phyloP scores from a whole-genome alignment of 2,797 vertebrate species.

The Darevskia mixta region DNA sequence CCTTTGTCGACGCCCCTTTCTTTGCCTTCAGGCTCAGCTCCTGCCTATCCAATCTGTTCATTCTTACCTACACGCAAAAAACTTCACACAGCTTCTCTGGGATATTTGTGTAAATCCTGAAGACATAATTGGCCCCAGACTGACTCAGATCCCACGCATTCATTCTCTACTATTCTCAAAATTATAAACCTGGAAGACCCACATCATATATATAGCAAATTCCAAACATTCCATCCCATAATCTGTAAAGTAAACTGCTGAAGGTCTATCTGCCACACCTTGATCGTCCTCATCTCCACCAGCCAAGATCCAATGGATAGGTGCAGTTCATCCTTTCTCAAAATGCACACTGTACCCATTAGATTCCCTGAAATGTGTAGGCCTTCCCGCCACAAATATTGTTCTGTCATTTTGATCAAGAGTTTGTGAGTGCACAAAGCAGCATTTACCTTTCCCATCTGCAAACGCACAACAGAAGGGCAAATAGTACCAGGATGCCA shows the following conservation, averaged over 20 bases:
- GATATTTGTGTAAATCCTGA: not conserved
- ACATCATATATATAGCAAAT: not conserved
- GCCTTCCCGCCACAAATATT: not conserved
- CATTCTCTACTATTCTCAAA: not conserved
- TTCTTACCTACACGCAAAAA: not conserved
- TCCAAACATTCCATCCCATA: not conserved
- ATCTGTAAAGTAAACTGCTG: not conserved
- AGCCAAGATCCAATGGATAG: not conserved
- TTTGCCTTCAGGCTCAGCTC: too few species aligned
- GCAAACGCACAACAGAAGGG: slow-evolving; percentile 68
- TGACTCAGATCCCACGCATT: not conserved
- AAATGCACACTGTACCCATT: not conserved
- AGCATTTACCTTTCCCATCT: slow-evolving; percentile 74
- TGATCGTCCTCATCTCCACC: not conserved
- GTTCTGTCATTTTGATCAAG: not conserved
- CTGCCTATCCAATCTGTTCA: not conserved
- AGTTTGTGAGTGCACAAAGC: not conserved
- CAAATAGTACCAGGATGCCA: slow-evolving; percentile 51
- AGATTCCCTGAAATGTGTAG: not conserved
- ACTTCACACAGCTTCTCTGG: not conserved
- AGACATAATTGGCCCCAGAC: not conserved
- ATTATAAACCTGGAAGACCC: not conserved
- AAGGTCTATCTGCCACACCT: not conserved
- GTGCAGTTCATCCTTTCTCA: not conserved
- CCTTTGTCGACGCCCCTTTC: not conserved